Evolutionary conservation across 2,797 vertebrate species (phyloP).

Genomic region (Taenioides sp.): DNA sequence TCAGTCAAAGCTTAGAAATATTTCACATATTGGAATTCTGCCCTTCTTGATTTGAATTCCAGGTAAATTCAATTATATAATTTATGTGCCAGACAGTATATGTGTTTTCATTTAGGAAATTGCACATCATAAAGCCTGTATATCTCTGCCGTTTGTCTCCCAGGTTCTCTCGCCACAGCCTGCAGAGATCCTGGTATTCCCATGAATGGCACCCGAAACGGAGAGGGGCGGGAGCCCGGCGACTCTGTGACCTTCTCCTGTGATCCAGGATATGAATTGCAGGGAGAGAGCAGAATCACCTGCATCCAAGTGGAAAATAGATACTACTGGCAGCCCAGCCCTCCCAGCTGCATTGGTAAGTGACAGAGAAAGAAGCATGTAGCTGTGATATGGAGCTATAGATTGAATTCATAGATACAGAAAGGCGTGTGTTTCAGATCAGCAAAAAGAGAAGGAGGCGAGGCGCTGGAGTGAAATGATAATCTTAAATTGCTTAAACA

Average conservation of each 20-base stretch:
- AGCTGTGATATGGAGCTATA: constrained; percentile 21
- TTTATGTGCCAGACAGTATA: background rate
- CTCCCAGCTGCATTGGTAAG: constrained; percentile 96
- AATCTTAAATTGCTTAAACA: background rate
- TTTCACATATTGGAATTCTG: no score
- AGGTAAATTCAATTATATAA: background rate
- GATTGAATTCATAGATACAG: constrained; percentile 14
- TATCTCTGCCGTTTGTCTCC: constrained; percentile 25
- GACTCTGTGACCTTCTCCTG: constrained; percentile 94
- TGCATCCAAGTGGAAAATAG: constrained; percentile 99
- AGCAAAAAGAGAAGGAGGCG: constrained; percentile 30
- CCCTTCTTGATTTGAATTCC: background rate
- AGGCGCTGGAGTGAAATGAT: constrained; percentile 13
- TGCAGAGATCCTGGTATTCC: constrained; percentile 95
- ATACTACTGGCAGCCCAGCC: constrained; percentile 98
- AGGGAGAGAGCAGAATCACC: constrained; percentile 94
- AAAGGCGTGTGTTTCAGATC: constrained; percentile 21
- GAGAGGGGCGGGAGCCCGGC: constrained; percentile 93
- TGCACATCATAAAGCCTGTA: constrained; percentile 8
- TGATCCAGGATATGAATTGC: constrained; percentile 95
- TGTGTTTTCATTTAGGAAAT: constrained; percentile 2
- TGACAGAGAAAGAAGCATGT: constrained; percentile 24
- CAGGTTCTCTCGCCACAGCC: constrained; percentile 94
- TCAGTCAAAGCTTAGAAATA: no score
- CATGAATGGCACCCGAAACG: constrained; percentile 97